A percentile compares a stretch with the other conserved stretches of the same genome.
These are phyloP conservation scores for Melanerpes aurifrons DNA, from an alignment of 2,113 vertebrate species.

Conservation along the genomic window DNA sequence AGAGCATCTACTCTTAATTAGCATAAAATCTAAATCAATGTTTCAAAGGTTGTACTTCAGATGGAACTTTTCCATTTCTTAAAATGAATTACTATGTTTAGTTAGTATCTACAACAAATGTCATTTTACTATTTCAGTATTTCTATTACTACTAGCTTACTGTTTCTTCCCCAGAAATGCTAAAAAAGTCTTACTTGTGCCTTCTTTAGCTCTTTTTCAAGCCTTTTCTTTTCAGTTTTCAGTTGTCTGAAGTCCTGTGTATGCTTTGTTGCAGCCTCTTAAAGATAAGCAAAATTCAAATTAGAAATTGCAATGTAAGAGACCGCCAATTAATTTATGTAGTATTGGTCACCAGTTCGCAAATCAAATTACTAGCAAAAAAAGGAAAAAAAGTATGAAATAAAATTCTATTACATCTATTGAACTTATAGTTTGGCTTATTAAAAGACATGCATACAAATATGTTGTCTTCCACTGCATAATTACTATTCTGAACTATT, in stretches of 20 bases:
- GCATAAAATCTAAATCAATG: neutral
- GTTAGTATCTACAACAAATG: neutral
- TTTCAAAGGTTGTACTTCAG: neutral
- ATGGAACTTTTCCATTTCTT: neutral
- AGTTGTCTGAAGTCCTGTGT: conserved; percentile 81
- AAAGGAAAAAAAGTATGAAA: neutral
- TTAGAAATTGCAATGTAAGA: neutral
- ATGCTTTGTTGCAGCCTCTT: conserved; percentile 85
- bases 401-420: neutral
- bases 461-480: neutral
- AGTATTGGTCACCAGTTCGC: neutral
- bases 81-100: neutral
- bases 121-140: neutral
- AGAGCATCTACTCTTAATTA: neutral
- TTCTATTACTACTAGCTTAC: neutral
- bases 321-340: neutral
- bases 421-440: neutral
- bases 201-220: conserved; percentile 82
- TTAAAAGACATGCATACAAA: neutral
- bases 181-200: conserved; percentile 81
- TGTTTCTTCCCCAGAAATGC: neutral
- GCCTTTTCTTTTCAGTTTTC: conserved; percentile 82
- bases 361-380: neutral
- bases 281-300: conserved; percentile 17
- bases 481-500: neutral